Evolutionary conservation across 2,797 vertebrate genomes (phyloP).

Genomic region (Trachops cirrhosus): DNA sequence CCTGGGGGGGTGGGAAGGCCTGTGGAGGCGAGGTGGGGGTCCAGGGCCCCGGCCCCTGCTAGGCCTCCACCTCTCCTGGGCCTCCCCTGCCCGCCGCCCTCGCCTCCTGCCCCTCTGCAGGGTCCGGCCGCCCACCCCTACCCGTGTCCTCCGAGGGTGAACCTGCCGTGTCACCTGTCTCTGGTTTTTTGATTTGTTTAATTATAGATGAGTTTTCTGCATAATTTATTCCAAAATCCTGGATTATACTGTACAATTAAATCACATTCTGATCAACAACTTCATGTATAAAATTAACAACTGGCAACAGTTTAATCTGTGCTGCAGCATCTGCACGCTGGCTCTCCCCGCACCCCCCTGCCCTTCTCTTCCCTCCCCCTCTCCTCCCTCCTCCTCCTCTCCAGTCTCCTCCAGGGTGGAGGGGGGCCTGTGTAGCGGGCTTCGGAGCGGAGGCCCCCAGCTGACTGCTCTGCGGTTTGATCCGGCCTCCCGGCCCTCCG

Average conservation of each 20-base stretch:
- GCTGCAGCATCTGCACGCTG: constrained; percentile 72
- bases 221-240: constrained; percentile 71
- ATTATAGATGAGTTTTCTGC: constrained; percentile 77
- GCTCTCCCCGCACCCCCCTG: background rate
- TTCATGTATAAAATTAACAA: constrained; percentile 73
- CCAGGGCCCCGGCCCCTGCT: rapidly evolving
- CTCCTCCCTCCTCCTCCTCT: background rate
- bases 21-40: background rate
- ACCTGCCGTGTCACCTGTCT: constrained; percentile 48
- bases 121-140: constrained; percentile 54
- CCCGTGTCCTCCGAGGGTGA: constrained; percentile 38
- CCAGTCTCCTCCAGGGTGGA: background rate
- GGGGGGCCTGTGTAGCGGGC: background rate
- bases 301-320: constrained; percentile 71
- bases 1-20: background rate
- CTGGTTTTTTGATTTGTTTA: constrained; percentile 70
- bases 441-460: background rate
- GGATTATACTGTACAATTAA: constrained; percentile 61
- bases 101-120: background rate
- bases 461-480: background rate
- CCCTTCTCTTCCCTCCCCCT: background rate
- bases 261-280: constrained; percentile 75
- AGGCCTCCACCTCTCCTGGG: background rate
- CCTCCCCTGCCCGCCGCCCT: background rate
- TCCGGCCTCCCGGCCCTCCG: background rate